Base-by-base conservation (phyloP, 2,113 vertebrate species). In the Dicrurus megarhynchus region DNA sequence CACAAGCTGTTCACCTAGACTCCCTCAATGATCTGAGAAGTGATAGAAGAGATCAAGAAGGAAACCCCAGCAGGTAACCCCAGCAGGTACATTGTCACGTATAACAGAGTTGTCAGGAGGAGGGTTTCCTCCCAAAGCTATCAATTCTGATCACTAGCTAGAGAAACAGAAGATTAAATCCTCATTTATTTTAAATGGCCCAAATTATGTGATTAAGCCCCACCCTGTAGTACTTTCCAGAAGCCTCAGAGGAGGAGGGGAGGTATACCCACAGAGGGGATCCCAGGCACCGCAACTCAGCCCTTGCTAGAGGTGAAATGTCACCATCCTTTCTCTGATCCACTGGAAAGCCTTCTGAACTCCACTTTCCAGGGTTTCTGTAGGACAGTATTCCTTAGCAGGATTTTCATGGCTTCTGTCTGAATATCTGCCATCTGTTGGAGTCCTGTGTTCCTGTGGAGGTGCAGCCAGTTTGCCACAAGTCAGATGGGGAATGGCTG, bases 1-100 rank as follows among this genome's bases (percentile, higher is more conserved):
- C 39, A 61, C 57, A 94, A 73, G 49, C 64, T 88, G 41, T 60
- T 93, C 90, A 96, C 90, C 49, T 89, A 10, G 30, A 69, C 47
- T 82, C 14, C 77, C 74, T 85, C 20, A 6, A 28, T 1, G 10
- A 83, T 93, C 59, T 95, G 64, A 88, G 46, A 82, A 88, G 32
- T 8, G 46, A 90, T 65, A 86, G 56, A 57, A 53, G 65, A 95
- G 35, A 93, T 56, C 57, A 94, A 77, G 57, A 61, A 71, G 63
- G 71, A 74, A 88, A 80, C 35, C 44, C 23, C 21, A 52, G 7
- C 20, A 91, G 41, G 57, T 57, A 26, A 80, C 35, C 44, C 23
- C 21, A 52, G 7, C 20, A 91, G 41, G 57, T 57, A 26, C n/a
- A 52, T 74, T 80, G 23, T 61, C 37, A 41, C 12, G 3, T 83